These are phyloP conservation scores for Rhingia rostrata DNA, from an alignment of 2,888 invertebrate species.

Conservation along the genomic window DNA sequence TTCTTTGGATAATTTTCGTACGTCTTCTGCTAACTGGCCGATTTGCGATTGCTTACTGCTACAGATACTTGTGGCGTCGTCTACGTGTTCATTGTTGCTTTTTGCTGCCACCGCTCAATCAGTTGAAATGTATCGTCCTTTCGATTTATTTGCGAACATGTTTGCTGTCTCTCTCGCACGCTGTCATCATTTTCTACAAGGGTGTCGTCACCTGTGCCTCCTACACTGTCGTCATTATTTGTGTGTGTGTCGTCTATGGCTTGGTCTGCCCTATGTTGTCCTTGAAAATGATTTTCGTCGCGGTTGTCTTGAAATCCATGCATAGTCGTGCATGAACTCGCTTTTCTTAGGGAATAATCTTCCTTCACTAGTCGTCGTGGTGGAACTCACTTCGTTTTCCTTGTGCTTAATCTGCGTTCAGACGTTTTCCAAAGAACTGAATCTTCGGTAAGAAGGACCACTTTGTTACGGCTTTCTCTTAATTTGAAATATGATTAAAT, in stretches of 20 bases:
- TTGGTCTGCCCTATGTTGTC: background rate
- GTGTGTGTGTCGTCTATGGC: background rate
- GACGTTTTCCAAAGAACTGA: background rate
- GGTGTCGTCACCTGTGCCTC: no score
- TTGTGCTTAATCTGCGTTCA: background rate
- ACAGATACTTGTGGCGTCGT: background rate
- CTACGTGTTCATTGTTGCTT: background rate
- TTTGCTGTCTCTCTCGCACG: background rate
- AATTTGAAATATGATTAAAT: no score
- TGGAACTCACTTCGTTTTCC: background rate
- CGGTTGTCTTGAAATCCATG: background rate
- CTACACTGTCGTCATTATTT: no score
- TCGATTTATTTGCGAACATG: background rate
- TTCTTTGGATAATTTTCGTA: background rate
- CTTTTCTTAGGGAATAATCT: background rate
- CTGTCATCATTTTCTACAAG: no score
- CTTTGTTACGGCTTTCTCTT: no score
- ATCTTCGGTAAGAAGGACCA: conserved; percentile 2
- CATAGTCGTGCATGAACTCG: background rate
- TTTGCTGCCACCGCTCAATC: background rate
- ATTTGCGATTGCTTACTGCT: background rate
- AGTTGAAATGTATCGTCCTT: background rate
- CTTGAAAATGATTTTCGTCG: background rate
- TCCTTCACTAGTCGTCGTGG: background rate
- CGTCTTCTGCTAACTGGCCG: background rate